Evolutionary conservation across 2,888 invertebrate genomes (phyloP).

Genomic region (Notocelia uddmanniana): DNA sequence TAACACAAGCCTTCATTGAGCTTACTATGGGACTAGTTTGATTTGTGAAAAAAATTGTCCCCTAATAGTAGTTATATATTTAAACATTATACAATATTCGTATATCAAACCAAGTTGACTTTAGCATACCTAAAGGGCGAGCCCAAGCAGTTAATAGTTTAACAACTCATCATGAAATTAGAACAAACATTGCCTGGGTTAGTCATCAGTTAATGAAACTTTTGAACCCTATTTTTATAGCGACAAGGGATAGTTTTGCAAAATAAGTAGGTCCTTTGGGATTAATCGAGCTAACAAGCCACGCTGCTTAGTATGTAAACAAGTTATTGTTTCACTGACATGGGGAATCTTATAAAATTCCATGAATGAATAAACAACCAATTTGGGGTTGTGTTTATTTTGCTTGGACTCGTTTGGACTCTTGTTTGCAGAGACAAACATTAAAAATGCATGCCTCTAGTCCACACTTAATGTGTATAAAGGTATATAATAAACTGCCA

Average conservation of each 20-base stretch:
- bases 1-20: too few species aligned
- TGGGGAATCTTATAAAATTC: constrained; percentile 60
- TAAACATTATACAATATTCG: not conserved
- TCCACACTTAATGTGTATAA: too few species aligned
- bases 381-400: constrained; percentile 57
- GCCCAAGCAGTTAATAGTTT: constrained; percentile 14
- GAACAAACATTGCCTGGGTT: constrained; percentile 31
- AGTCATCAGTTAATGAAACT: constrained; percentile 20
- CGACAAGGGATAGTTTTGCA: constrained; percentile 16
- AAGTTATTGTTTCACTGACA: constrained; percentile 56
- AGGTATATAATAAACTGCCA: too few species aligned
- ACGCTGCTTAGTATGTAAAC: constrained; percentile 53
- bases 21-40: too few species aligned
- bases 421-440: constrained; percentile 1
- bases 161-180: constrained; percentile 22
- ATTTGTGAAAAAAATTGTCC: too few species aligned
- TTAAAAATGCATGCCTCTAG: too few species aligned
- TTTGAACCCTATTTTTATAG: constrained; percentile 26
- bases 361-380: constrained; percentile 64
- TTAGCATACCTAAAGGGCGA: not conserved
- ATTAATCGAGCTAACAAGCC: constrained; percentile 41
- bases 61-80: too few species aligned
- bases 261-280: constrained; percentile 27
- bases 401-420: constrained; percentile 56
- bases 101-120: not conserved